These are phyloP conservation scores for Xylota sylvarum DNA, from an alignment of 2,888 invertebrate species.

Conservation along the genomic window DNA sequence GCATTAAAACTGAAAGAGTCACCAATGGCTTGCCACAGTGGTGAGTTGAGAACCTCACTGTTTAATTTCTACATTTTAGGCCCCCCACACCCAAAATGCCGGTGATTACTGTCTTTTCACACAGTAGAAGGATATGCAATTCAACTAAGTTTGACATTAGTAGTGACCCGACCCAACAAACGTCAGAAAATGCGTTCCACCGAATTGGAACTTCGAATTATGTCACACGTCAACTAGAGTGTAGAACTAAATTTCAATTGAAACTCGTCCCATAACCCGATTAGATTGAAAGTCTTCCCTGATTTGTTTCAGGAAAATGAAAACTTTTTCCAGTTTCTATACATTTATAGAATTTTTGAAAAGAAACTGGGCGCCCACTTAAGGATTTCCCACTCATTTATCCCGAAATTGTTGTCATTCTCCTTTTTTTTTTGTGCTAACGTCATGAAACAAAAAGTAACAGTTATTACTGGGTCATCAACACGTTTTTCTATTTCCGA, in stretches of 20 bases:
- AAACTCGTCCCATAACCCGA: neutral
- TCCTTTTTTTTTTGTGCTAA: neutral
- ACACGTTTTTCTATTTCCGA: slow-evolving; percentile 66
- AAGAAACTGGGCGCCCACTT: slow-evolving; percentile 38
- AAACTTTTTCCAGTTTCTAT: slow-evolving; percentile 22
- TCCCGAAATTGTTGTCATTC: slow-evolving; percentile 35
- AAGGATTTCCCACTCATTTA: slow-evolving; percentile 48
- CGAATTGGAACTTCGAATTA: neutral
- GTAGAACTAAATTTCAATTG: neutral
- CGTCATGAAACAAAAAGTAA: slow-evolving; percentile 48
- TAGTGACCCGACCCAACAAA: too few species aligned
- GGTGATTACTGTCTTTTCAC: too few species aligned
- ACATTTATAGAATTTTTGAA: slow-evolving; percentile 3
- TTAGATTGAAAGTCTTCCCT: neutral
- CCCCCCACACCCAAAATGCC: too few species aligned
- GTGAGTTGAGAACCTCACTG: too few species aligned
- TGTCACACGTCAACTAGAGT: neutral
- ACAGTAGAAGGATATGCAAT: too few species aligned
- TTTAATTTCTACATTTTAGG: too few species aligned
- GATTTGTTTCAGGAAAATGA: neutral
- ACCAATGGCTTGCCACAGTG: too few species aligned
- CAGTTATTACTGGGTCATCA: slow-evolving; percentile 68
- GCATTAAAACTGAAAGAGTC: too few species aligned
- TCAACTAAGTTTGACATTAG: too few species aligned
- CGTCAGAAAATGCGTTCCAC: too few species aligned